Base-by-base conservation (phyloP, 1,140 invertebrate genomes). In the Zophobas atratus region DNA sequence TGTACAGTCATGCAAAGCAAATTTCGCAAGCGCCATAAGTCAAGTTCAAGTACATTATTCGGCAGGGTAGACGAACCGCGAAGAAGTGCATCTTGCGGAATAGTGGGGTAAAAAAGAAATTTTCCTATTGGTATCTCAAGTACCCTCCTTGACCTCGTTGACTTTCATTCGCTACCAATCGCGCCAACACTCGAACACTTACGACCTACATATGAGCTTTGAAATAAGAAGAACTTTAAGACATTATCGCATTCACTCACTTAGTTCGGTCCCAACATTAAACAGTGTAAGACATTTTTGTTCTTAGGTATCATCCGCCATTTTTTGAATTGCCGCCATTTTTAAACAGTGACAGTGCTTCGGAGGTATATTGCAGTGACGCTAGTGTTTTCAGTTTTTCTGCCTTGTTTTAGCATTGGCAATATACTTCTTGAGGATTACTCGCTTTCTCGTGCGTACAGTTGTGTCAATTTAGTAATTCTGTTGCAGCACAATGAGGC, bases 201-300 rank as follows among this genome's bases (percentile, higher is more conserved):
- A 76, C 84, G 84, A 85, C 84, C 83, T 84, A 85, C 84, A 85
- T 85, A 83, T 77, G 74, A 55, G 80, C 84, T 83, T 86, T 85
- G 84, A 86, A 86, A 85, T 85, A 85, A 86, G 85, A 85, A 82
- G 83, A 84, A 83, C 80, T 83, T 84, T 85, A 84, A 83, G 80
- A 81, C 81, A 79, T 82, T 84, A 84, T 81, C 84, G 81, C 84
- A 86, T 86, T 86, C 84, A 86, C 83, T 82, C 77, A 67, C 78
- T 80, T 74, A 84, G 82, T 81, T 79, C 73, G 81, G 77, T 70
- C 73, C 76, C 82, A 78, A 77, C 84, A 80, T 70, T 80, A 81
- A 79, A 79, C 77, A 84, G 83, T 85, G 84, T 85, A 84, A 85
- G 84, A 78, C 56, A 43, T 51, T 78, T 79, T 78, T 74, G 36